phyloP scores from a whole-genome alignment of 2,113 vertebrate species.

The Bubo scandiacus region DNA sequence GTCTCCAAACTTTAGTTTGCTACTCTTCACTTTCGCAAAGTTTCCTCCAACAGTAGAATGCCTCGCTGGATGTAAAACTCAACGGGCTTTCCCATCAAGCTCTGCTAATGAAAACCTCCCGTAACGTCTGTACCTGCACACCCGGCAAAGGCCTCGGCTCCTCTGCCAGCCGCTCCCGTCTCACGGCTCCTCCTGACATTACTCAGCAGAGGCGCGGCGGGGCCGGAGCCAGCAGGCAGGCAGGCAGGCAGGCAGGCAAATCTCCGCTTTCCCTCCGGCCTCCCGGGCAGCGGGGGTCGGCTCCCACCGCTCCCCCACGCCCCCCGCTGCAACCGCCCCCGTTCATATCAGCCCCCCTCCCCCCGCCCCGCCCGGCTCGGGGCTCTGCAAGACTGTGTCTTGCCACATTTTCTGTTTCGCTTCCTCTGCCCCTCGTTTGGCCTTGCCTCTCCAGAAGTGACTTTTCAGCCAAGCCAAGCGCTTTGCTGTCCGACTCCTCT shows the following conservation, averaged over 20 bases:
- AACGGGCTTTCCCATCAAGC: background rate
- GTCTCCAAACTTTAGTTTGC: background rate
- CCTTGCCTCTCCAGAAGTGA: background rate
- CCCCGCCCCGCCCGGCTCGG: accelerated
- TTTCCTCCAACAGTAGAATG: background rate
- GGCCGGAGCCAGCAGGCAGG: background rate
- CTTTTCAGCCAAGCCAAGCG: background rate
- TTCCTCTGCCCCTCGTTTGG: background rate
- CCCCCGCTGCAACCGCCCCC: accelerated
- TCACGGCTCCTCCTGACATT: background rate
- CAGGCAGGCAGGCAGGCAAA: background rate
- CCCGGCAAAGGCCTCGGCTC: background rate
- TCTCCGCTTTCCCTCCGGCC: background rate
- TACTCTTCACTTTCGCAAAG: background rate
- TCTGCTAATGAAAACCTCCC: background rate
- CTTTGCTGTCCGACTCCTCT: background rate
- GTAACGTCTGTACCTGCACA: background rate
- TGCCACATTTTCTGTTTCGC: background rate
- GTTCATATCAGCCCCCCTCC: accelerated
- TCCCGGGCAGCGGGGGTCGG: accelerated
- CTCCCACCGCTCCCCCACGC: accelerated
- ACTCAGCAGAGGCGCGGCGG: background rate
- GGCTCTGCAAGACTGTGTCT: background rate
- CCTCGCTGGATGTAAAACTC: background rate
- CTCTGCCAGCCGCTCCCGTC: background rate